Conservation (phyloP, 2,888 invertebrate species). For the Melangyna quadrimaculata region DNA sequence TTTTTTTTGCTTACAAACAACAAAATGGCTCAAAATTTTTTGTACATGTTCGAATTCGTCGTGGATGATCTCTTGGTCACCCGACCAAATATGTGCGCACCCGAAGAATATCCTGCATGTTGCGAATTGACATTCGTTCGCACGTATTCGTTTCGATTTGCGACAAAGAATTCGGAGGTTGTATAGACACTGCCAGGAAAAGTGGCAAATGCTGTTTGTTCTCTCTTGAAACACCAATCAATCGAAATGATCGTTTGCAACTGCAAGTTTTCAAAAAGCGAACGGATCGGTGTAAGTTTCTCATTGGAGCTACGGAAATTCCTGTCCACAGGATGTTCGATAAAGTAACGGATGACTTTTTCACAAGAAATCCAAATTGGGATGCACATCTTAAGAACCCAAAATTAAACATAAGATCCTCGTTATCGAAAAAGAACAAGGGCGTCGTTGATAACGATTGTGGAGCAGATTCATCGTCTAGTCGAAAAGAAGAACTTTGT, state of each 20-base stretch:
- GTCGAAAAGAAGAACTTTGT: conserved; percentile 76
- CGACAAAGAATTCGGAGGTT: conserved; percentile 78
- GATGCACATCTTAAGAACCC: conserved; percentile 73
- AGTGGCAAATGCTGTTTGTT: conserved; percentile 79
- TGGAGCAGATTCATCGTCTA: conserved; percentile 73
- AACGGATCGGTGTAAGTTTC: conserved; percentile 79
- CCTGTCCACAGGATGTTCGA: conserved; percentile 78
- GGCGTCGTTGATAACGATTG: conserved; percentile 74
- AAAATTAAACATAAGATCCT: conserved; percentile 56
- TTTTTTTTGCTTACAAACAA: conserved; percentile 4
- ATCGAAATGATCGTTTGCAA: conserved; percentile 76
- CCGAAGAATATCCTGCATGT: conserved; percentile 80
- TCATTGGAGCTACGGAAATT: conserved; percentile 78
- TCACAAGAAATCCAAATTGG: conserved; percentile 77
- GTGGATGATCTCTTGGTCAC: conserved; percentile 79
- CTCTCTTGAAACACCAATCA: conserved; percentile 77
- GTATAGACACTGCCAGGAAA: conserved; percentile 75
- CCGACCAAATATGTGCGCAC: conserved; percentile 79
- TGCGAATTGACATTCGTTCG: conserved; percentile 78
- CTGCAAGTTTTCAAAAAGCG: conserved; percentile 79
- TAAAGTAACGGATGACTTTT: conserved; percentile 77
- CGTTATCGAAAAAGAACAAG: conserved; percentile 40
- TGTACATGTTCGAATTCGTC: conserved; percentile 80
- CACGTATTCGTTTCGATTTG: conserved; percentile 78
- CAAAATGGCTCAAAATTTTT: conserved; percentile 76